Base-by-base conservation (phyloP, 2,113 vertebrate species). In the Scatophagus argus region DNA sequence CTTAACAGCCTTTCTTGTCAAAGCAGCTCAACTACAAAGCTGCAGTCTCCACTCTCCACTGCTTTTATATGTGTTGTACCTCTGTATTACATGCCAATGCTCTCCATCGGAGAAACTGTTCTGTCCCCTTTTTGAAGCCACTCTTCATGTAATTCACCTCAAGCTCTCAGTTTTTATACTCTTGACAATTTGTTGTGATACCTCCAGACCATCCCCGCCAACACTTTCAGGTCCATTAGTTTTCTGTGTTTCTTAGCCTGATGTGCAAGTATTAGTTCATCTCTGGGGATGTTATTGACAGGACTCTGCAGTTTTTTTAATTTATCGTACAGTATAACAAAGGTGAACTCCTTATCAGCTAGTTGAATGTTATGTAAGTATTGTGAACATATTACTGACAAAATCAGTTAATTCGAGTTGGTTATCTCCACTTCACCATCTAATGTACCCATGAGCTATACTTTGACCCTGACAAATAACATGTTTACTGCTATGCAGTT, bases 61-160 rank as follows among this genome's bases (percentile, higher is more conserved):
- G 65, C 23, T 44, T n/a, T 39, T 44, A 32, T 51, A 27, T 11
- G 11, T 54, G 61, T 29, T 52, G 16, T 8, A 32, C 63, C 43
- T 44, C 71, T 23, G 39, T 81, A n/a, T 55, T 11, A 34, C 77
- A 72, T 65, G 86, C 84, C 77, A 86, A 86, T 55, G 64, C 62
- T 76, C 14, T 62, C 31, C 78, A 12, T 12, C 61, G 51, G 59
- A 66, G 62, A 39, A 72, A 55, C 67, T 55, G 52, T 69, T 23
- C 63, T 65, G 39, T 62, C 51, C 14, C 9, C 5, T 62, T 38
- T 62, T 39, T 31, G 1, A 25, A 51, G n/a, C 34, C 27, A 12
- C 2, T 39, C 5, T 5, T 60, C 0, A 8, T 51, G 27, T 36
- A 47, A 31, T 36, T 67, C 21, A 36, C 32, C 7, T 31, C 10